Conservation (phyloP, 2,888 invertebrate genomes). For the Drosophila robusta region DNA sequence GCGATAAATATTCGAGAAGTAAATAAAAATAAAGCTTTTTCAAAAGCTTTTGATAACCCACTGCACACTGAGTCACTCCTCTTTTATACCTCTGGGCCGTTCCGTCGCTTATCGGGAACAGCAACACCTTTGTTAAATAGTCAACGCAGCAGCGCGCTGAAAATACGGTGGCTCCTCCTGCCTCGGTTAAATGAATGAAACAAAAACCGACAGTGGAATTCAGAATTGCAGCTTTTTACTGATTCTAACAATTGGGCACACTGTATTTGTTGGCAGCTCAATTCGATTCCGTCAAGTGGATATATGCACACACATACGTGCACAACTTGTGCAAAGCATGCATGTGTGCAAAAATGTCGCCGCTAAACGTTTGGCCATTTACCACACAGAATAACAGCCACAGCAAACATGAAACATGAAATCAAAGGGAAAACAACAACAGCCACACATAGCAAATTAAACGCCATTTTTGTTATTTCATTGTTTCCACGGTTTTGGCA, state of each 20-base stretch:
- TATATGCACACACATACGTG: neutral
- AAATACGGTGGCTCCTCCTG: conserved; percentile 11
- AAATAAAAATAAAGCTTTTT: conserved; percentile 7
- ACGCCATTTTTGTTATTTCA: conserved; percentile 47
- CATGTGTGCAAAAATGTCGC: conserved; percentile 13
- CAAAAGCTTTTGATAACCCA: neutral
- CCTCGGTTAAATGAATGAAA: conserved; percentile 26
- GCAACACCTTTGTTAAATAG: conserved; percentile 20
- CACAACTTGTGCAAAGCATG: neutral
- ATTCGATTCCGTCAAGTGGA: conserved; percentile 30
- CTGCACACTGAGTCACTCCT: conserved; percentile 2
- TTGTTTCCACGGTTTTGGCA: conserved; percentile 45
- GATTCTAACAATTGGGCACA: conserved; percentile 27
- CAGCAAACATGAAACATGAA: conserved; percentile 15
- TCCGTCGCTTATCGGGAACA: neutral
- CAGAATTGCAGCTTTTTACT: conserved; percentile 20
- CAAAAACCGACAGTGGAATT: conserved; percentile 21
- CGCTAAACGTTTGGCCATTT: conserved; percentile 38
- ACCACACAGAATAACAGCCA: conserved; percentile 18
- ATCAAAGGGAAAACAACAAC: conserved; percentile 17
- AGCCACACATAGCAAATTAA: conserved; percentile 29
- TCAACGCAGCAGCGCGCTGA: conserved; percentile 24
- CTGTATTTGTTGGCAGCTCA: conserved; percentile 31
- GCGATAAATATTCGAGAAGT: conserved; percentile 1
- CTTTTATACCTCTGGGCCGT: neutral